These are phyloP conservation scores for Philopotamus ludificatus DNA, from an alignment of 1,140 invertebrate species.

Conservation along the genomic window DNA sequence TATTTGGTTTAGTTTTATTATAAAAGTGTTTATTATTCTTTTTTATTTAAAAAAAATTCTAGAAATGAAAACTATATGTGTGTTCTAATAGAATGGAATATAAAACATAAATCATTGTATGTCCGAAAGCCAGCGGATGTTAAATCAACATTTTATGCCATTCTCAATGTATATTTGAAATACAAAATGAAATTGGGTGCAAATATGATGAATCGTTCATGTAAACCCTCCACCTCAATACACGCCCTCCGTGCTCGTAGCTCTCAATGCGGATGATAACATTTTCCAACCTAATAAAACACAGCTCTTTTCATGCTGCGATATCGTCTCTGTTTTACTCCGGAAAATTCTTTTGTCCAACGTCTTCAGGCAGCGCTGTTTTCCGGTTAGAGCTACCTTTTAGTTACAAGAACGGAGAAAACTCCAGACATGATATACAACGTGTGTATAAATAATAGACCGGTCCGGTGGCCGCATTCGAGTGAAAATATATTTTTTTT, in stretches of 20 bases:
- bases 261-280: slow-evolving; percentile 3
- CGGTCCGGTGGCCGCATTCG: too few relatives aligned
- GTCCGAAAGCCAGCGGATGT: too few relatives aligned
- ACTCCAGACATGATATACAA: background rate
- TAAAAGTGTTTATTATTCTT: too few relatives aligned
- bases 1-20: too few relatives aligned
- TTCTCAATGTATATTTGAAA: too few relatives aligned
- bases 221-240: background rate
- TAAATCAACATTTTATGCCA: too few relatives aligned
- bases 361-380: slow-evolving; percentile 1
- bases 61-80: too few relatives aligned
- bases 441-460: background rate
- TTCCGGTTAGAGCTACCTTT: slow-evolving; percentile 1
- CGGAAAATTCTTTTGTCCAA: slow-evolving; percentile 10
- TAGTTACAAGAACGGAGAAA: background rate
- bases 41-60: too few relatives aligned
- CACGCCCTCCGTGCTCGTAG: background rate
- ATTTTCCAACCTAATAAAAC: slow-evolving; percentile 10
- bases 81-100: too few relatives aligned
- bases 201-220: too few relatives aligned
- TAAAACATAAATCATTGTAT: too few relatives aligned
- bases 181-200: too few relatives aligned
- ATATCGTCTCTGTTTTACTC: slow-evolving; percentile 3
- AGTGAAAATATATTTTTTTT: background rate
- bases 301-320: background rate